phyloP scores from a whole-genome alignment of 2,113 vertebrate genomes.

The Catharus bicknelli region DNA sequence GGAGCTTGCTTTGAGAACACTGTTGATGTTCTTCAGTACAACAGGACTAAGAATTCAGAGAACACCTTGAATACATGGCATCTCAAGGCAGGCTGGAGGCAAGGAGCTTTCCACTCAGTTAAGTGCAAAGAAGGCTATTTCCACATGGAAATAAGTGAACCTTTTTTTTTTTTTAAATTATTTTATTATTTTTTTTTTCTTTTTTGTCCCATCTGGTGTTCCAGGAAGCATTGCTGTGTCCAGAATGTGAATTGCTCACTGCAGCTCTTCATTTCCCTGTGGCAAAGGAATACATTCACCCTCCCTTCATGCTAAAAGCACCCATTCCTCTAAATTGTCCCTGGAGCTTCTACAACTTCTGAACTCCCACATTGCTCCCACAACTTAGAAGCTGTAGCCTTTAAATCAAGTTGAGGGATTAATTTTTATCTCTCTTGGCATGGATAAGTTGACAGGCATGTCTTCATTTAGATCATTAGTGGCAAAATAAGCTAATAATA shows the following conservation, averaged over 20 bases:
- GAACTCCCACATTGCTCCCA: not conserved
- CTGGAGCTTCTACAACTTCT: not conserved
- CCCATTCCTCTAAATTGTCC: not conserved
- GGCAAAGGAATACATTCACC: not conserved
- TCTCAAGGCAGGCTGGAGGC: not conserved
- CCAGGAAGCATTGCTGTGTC: not conserved
- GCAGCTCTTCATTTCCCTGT: not conserved
- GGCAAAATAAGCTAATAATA: not conserved
- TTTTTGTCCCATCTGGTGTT: not conserved
- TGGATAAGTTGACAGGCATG: not conserved
- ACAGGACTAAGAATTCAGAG: not conserved
- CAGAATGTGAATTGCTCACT: not conserved
- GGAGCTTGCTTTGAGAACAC: not conserved
- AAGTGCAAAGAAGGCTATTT: not conserved
- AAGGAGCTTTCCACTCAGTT: not conserved
- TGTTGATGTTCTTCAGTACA: not conserved
- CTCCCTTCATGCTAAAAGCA: not conserved
- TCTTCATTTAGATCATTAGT: not conserved
- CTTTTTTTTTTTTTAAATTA: accelerated
- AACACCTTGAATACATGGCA: not conserved
- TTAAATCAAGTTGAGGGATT: not conserved
- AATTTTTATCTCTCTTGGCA: not conserved
- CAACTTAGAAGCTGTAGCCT: not conserved
- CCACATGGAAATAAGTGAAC: not conserved
- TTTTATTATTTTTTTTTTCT: not conserved